Conservation (phyloP, 2,113 vertebrate genomes). For the Thryonomys swinderianus region DNA sequence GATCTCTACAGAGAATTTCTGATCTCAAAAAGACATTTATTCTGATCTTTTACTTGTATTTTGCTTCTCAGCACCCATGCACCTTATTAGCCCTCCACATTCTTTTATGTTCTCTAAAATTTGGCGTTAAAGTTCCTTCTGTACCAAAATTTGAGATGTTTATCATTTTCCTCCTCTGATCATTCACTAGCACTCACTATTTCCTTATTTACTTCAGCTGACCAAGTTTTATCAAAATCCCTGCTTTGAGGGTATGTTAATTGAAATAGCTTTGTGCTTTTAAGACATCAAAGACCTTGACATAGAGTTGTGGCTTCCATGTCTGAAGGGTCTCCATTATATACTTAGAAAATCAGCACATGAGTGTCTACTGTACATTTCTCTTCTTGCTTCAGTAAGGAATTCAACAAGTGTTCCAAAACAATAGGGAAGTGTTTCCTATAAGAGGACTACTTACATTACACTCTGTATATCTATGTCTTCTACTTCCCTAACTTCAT, state of each 20-base stretch:
- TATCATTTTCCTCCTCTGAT: background rate
- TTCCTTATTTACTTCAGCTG: background rate
- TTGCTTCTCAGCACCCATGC: constrained; percentile 22
- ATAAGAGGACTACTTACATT: background rate
- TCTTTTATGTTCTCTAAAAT: background rate
- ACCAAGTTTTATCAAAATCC: background rate
- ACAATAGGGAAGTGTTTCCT: background rate
- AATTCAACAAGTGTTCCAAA: background rate
- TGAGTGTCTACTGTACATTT: background rate
- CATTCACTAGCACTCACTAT: background rate
- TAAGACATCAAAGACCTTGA: background rate
- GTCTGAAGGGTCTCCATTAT: background rate
- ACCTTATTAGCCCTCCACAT: background rate
- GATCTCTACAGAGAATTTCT: background rate
- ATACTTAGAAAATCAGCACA: background rate
- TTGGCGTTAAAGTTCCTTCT: background rate
- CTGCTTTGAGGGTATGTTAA: background rate
- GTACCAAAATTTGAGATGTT: background rate
- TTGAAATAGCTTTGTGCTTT: background rate
- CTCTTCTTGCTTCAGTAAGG: background rate
- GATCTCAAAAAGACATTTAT: constrained; percentile 9
- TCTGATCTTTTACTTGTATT: background rate
- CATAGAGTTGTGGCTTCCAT: background rate
- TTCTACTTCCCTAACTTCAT: background rate
- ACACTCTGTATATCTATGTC: background rate